Conservation (phyloP, 2,113 vertebrate species). For the Poicephalus gulielmi region DNA sequence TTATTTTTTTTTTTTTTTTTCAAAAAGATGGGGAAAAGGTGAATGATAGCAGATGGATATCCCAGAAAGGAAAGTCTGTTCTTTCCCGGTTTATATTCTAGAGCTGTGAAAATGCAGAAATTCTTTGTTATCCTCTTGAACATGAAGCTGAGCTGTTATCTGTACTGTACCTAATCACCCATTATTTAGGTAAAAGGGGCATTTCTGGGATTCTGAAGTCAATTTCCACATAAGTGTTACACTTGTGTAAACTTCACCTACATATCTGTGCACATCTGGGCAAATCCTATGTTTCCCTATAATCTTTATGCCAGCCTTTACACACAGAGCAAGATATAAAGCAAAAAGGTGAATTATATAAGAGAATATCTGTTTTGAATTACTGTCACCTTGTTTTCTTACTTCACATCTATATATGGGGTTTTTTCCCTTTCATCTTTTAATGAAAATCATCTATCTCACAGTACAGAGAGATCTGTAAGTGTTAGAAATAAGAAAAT, state of each 20-base stretch:
- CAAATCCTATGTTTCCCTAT: neutral
- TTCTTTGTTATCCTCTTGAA: conserved; percentile 53
- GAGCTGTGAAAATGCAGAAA: conserved; percentile 41
- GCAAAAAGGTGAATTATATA: neutral
- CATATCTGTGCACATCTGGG: neutral
- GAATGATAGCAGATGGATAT: neutral
- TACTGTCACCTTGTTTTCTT: neutral
- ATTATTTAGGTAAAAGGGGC: conserved; percentile 7
- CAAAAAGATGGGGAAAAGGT: neutral
- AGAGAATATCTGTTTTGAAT: neutral
- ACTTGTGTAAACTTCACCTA: neutral
- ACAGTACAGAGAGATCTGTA: neutral
- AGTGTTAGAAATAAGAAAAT: conserved; percentile 71
- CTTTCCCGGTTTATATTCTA: conserved; percentile 15
- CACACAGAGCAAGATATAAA: neutral
- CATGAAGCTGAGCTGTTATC: conserved; percentile 12
- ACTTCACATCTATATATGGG: neutral
- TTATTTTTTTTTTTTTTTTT: neutral
- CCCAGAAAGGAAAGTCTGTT: conserved; percentile 16
- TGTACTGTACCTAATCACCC: neutral
- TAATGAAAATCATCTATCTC: neutral
- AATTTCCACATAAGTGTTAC: conserved; percentile 1
- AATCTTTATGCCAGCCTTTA: neutral
- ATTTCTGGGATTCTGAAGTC: conserved; percentile 4
- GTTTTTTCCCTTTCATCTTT: neutral